Evolutionary conservation across 1,140 invertebrate species (phyloP).

Genomic region (Eufriesea mexicana): DNA sequence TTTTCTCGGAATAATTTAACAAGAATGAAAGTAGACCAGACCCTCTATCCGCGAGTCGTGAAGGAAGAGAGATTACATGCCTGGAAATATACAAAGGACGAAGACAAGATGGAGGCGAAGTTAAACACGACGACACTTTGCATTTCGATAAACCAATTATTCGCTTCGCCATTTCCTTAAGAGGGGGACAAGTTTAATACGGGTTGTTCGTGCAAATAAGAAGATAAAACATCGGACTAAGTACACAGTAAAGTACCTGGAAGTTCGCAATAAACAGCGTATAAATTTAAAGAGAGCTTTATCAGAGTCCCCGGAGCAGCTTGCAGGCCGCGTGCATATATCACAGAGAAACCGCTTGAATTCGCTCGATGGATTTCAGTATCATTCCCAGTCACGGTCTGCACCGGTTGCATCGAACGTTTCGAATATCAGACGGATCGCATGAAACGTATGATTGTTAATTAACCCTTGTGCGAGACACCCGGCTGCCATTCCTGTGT

Average conservation of each 20-base stretch:
- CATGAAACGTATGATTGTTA: too few species aligned
- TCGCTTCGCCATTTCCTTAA: neutral
- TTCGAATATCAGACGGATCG: neutral
- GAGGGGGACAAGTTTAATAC: slow-evolving; percentile 17
- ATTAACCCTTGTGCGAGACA: too few species aligned
- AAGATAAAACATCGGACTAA: slow-evolving; percentile 14
- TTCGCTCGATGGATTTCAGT: neutral
- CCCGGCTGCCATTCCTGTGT: too few species aligned
- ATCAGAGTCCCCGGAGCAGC: neutral
- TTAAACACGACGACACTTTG: neutral
- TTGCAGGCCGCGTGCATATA: neutral
- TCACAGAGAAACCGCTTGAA: neutral
- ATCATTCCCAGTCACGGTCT: neutral
- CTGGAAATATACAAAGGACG: neutral
- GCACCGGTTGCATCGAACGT: neutral
- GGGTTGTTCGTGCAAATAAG: slow-evolving; percentile 27
- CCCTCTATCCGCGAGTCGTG: too few species aligned
- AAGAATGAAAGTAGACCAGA: neutral
- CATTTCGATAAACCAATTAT: slow-evolving; percentile 15
- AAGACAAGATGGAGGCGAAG: too few species aligned
- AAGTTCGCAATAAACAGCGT: slow-evolving; percentile 18
- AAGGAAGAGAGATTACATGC: neutral
- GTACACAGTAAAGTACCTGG: neutral
- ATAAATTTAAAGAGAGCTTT: slow-evolving; percentile 15
- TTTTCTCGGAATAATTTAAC: neutral